Percentiles rank a stretch among this genome's conserved stretches.
phyloP scores from a whole-genome alignment of 2,797 vertebrate species.

The Decapterus maruadsi region DNA sequence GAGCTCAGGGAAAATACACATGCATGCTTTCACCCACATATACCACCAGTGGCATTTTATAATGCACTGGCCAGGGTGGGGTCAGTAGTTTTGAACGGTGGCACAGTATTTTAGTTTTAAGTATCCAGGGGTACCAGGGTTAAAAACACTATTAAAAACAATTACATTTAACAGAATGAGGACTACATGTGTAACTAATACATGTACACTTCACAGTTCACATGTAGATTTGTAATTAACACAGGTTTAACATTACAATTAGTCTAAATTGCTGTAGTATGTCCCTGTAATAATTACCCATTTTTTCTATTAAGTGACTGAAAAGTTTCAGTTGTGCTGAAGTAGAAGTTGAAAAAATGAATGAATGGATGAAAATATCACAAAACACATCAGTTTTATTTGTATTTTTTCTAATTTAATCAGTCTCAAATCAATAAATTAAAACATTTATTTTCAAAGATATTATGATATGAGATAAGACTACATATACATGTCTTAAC shows the following conservation, averaged over 20 bases:
- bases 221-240: not conserved
- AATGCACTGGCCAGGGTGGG: constrained; percentile 54
- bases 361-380: not conserved
- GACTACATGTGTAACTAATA: not conserved
- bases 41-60: constrained; percentile 58
- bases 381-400: not conserved
- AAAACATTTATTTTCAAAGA: too few relatives aligned
- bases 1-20: constrained; percentile 69
- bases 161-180: not conserved
- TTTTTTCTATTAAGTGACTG: not conserved
- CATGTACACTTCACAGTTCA: not conserved
- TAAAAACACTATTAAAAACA: too few relatives aligned
- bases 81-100: constrained; percentile 40
- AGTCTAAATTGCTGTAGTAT: not conserved
- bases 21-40: constrained; percentile 55
- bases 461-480: too few relatives aligned
- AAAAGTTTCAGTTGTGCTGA: not conserved
- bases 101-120: constrained; percentile 43
- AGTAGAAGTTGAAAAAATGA: too few relatives aligned
- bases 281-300: not conserved
- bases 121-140: constrained; percentile 14
- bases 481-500: too few relatives aligned
- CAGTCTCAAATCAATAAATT: not conserved
- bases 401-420: not conserved
- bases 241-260: not conserved